Base-by-base conservation (phyloP, 2,888 invertebrate genomes). In the Dendrolimus pini region DNA sequence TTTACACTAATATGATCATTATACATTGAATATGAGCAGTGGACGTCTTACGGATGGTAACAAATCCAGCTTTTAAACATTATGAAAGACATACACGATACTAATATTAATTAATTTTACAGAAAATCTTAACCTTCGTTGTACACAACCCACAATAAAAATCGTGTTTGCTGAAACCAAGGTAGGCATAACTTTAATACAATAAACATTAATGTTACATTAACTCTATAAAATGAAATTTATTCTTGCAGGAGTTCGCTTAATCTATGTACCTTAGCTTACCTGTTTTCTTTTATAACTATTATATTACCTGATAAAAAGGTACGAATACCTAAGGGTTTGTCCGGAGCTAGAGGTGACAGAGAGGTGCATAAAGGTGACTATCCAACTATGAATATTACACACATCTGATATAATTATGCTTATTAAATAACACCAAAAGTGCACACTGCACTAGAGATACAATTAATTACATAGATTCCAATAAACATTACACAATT, bases 201-300 rank as follows among this genome's bases (percentile, higher is more conserved):
- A 63, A 64, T 65, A 63, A 64, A 62, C 64, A 67, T 66, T 54
- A 53, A 41, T 10, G 53, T 59, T 56, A 53, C 65, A 63, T 67
- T 70, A 69, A 73, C 78, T 83, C 84, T 85, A 83, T 77, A 67
- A 82, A 85, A 82, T 85, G 83, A 85, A 86, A 85, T 83, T 72
- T 66, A 85, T 82, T 86, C 77, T 77, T 78, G 84, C 79, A 85
- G 83, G 78, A 75, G 75, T 73, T 69, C 64, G 65, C 72, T 79
- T 81, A 59, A 56, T 53, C 62, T 62, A 63, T 47, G 41, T 61
- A 57, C 65, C 63, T 63, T 62, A 61, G 61, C 62, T 59, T 61
- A 63, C 65, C 60, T 63, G 63, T 65, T 65, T 63, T 63, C 63
- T 62, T 61, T 58, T 53, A n/a, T 53, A 53, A 55, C 41, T 58